Evolutionary conservation across 2,888 invertebrate genomes (phyloP).

Genomic region (Disparrhopalites patrizii): DNA sequence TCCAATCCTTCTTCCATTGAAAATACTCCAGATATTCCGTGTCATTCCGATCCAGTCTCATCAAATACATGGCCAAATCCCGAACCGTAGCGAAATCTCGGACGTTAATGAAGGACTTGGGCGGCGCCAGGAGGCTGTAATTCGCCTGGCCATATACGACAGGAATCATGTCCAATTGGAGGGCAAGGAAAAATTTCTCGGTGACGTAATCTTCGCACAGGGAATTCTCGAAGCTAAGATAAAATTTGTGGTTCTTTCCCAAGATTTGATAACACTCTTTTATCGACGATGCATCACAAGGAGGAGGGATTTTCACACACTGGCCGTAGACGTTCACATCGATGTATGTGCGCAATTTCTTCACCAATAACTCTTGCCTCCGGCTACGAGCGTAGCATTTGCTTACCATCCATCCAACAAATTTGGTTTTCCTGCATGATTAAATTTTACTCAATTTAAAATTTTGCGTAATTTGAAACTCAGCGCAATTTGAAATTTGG

Average conservation of each 20-base stretch:
- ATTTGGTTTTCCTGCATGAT: conserved; percentile 17
- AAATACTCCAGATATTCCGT: conserved; percentile 13
- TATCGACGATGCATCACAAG: background rate
- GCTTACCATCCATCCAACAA: conserved; percentile 46
- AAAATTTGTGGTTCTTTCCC: conserved; percentile 21
- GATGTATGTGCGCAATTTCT: conserved; percentile 41
- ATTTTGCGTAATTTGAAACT: no score
- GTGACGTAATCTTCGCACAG: conserved; percentile 14
- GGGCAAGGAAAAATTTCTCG: conserved; percentile 12
- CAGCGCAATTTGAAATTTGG: no score
- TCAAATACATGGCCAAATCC: conserved; percentile 1
- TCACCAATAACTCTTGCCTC: conserved; percentile 38
- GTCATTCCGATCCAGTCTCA: conserved; percentile 5
- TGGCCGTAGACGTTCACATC: conserved; percentile 45
- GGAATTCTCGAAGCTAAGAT: conserved; percentile 19
- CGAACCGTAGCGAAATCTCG: background rate
- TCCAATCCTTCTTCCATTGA: conserved; percentile 15
- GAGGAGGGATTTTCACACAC: conserved; percentile 33
- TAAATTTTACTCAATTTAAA: no score
- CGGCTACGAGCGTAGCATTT: conserved; percentile 42
- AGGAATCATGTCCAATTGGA: conserved; percentile 1
- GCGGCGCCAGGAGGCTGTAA: conserved; percentile 12
- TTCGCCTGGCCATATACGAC: conserved; percentile 7
- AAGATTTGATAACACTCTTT: background rate
- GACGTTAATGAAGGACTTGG: conserved; percentile 12